Percentiles rank a stretch among this genome's conserved stretches.
Conservation (phyloP, 2,797 vertebrate genomes). For the Helostoma temminkii region DNA sequence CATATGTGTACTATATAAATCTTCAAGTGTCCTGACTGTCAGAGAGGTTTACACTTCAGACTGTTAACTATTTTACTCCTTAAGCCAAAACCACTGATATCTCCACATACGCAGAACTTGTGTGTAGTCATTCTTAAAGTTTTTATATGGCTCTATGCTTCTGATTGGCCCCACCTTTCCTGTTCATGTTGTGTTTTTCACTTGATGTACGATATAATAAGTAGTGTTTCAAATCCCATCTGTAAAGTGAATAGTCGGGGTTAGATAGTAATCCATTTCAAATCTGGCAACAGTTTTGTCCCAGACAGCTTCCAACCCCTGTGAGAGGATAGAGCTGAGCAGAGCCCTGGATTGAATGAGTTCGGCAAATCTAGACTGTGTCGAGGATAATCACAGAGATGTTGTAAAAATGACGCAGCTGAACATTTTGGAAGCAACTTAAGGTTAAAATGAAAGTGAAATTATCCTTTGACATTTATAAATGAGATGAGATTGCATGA, state of each 20-base stretch:
- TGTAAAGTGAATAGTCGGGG: slow-evolving; percentile 62
- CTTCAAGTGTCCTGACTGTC: slow-evolving; percentile 48
- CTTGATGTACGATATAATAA: slow-evolving; percentile 66
- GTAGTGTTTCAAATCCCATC: slow-evolving; percentile 64
- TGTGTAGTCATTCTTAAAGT: slow-evolving; percentile 43
- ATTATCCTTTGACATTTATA: background rate
- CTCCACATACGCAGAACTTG: slow-evolving; percentile 35
- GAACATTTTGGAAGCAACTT: slow-evolving; percentile 10
- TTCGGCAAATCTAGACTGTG: slow-evolving; percentile 54
- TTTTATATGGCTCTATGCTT: slow-evolving; percentile 56
- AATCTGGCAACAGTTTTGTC: slow-evolving; percentile 54
- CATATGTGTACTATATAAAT: slow-evolving; percentile 23
- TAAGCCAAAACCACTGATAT: slow-evolving; percentile 54
- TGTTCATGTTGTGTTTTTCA: slow-evolving; percentile 68
- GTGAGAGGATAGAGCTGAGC: slow-evolving; percentile 41
- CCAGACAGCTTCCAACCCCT: slow-evolving; percentile 42
- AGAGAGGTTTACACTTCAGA: slow-evolving; percentile 73
- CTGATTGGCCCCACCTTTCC: slow-evolving; percentile 66
- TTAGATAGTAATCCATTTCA: slow-evolving; percentile 59
- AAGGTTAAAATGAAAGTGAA: background rate
- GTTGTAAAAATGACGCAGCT: slow-evolving; percentile 6
- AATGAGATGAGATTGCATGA: background rate
- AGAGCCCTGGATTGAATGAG: slow-evolving; percentile 44
- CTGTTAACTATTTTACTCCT: slow-evolving; percentile 69
- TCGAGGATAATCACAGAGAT: background rate